phyloP scores from a whole-genome alignment of 2,797 vertebrate genomes.

The Triplophysa yarkandensis region DNA sequence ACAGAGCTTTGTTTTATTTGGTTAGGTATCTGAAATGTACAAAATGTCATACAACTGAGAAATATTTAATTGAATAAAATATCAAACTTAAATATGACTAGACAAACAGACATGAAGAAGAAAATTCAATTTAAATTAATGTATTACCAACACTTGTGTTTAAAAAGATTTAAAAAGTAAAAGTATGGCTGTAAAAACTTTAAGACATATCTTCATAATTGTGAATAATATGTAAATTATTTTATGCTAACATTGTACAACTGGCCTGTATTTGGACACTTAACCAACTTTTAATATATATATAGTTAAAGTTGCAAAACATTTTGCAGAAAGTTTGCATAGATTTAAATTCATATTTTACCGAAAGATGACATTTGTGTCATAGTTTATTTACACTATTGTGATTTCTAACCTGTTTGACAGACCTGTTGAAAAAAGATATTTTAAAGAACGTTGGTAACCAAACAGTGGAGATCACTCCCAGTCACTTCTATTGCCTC shows the following conservation, averaged over 20 bases:
- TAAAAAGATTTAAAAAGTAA: neutral
- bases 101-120: neutral
- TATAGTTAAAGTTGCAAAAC: too few relatives aligned
- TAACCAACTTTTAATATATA: too few relatives aligned
- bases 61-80: neutral
- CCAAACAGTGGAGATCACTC: too few relatives aligned
- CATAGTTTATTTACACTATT: too few relatives aligned
- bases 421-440: too few relatives aligned
- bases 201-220: neutral
- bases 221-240: neutral
- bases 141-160: neutral
- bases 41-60: constrained; percentile 1
- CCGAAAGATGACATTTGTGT: too few relatives aligned
- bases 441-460: too few relatives aligned
- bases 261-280: neutral
- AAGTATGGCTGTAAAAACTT: neutral
- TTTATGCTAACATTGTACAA: neutral
- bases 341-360: too few relatives aligned
- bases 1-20: constrained; percentile 30
- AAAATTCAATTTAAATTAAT: neutral
- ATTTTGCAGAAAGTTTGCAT: too few relatives aligned
- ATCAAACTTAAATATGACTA: constrained; percentile 18
- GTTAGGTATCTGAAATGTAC: constrained; percentile 6
- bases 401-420: too few relatives aligned
- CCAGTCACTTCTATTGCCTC: too few relatives aligned